These are phyloP conservation scores for Centroberyx gerrardi DNA, from an alignment of 2,797 vertebrate species.

Conservation along the genomic window DNA sequence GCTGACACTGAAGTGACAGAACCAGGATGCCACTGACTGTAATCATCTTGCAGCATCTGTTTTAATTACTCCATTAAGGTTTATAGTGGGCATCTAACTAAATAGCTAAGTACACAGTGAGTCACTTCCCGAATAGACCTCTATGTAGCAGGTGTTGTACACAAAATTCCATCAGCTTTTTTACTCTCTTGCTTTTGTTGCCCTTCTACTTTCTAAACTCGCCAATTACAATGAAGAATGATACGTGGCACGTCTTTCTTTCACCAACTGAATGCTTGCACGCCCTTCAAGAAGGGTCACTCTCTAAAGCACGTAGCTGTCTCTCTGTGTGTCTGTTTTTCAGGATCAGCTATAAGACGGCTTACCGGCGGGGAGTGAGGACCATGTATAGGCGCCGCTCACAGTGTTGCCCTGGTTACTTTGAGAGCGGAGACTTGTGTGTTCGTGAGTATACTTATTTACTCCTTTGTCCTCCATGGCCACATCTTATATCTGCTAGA, in stretches of 20 bases:
- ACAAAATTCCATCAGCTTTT: neutral
- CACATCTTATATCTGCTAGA: slow-evolving; percentile 54
- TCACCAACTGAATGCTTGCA: slow-evolving; percentile 30
- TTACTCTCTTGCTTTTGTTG: slow-evolving; percentile 36
- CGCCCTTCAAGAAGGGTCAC: slow-evolving; percentile 68
- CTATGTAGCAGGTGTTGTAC: slow-evolving; percentile 27
- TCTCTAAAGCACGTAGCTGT: slow-evolving; percentile 49
- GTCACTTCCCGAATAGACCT: slow-evolving; percentile 42
- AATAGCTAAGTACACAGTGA: slow-evolving; percentile 42
- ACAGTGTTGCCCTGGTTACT: slow-evolving; percentile 98
- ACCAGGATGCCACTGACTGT: slow-evolving; percentile 55
- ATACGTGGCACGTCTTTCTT: neutral
- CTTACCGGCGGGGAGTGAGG: slow-evolving; percentile 94
- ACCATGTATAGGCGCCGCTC: slow-evolving; percentile 97
- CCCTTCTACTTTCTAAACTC: slow-evolving; percentile 32
- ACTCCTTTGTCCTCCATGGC: slow-evolving; percentile 51
- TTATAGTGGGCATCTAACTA: slow-evolving; percentile 61
- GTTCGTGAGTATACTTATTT: slow-evolving; percentile 88
- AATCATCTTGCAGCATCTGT: slow-evolving; percentile 58
- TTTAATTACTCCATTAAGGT: slow-evolving; percentile 69
- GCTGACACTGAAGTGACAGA: slow-evolving; percentile 54
- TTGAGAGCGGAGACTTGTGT: slow-evolving; percentile 95
- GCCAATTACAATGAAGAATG: slow-evolving; percentile 22
- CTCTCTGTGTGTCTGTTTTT: slow-evolving; percentile 66
- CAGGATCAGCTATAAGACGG: slow-evolving; percentile 99